A percentile compares a stretch with the other conserved stretches of the same genome.
phyloP scores from a whole-genome alignment of 1,140 invertebrate species.

The Eufriesea mexicana region DNA sequence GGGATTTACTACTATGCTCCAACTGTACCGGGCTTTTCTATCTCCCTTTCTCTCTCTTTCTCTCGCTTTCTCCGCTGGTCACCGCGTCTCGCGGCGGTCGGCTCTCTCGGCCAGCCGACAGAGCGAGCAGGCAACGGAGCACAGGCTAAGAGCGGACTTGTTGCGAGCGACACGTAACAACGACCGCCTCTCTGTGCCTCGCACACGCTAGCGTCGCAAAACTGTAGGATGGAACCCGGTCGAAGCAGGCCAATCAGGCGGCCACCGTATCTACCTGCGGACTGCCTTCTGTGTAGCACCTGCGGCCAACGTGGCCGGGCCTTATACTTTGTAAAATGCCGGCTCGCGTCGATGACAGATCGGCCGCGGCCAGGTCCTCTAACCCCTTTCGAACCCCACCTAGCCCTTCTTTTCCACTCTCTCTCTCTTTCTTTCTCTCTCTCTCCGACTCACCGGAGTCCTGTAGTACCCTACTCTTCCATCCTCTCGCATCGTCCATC shows the following conservation, averaged over 20 bases:
- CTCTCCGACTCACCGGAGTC: no score
- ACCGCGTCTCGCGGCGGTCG: not conserved
- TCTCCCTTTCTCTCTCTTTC: slow-evolving; percentile 26
- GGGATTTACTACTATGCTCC: slow-evolving; percentile 77
- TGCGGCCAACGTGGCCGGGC: slow-evolving; percentile 69
- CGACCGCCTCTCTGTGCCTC: slow-evolving; percentile 52
- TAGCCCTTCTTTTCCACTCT: no score
- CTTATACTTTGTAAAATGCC: slow-evolving; percentile 77
- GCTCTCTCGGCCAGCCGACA: not conserved
- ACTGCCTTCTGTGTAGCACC: slow-evolving; percentile 79
- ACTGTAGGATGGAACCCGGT: slow-evolving; percentile 67
- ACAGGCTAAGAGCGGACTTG: slow-evolving; percentile 52
- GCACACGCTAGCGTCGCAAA: slow-evolving; percentile 52
- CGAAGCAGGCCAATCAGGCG: slow-evolving; percentile 80
- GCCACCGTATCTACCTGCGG: slow-evolving; percentile 79
- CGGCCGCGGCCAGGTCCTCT: slow-evolving; percentile 11
- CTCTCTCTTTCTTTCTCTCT: not conserved
- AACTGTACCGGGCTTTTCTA: slow-evolving; percentile 62
- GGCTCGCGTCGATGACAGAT: slow-evolving; percentile 74
- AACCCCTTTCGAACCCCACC: not conserved
- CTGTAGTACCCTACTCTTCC: no score
- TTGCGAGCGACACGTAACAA: slow-evolving; percentile 65
- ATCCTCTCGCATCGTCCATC: no score
- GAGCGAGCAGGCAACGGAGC: slow-evolving; percentile 38
- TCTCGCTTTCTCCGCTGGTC: not conserved